These are phyloP conservation scores for Phalera bucephala DNA, from an alignment of 2,888 invertebrate genomes.

Conservation along the genomic window DNA sequence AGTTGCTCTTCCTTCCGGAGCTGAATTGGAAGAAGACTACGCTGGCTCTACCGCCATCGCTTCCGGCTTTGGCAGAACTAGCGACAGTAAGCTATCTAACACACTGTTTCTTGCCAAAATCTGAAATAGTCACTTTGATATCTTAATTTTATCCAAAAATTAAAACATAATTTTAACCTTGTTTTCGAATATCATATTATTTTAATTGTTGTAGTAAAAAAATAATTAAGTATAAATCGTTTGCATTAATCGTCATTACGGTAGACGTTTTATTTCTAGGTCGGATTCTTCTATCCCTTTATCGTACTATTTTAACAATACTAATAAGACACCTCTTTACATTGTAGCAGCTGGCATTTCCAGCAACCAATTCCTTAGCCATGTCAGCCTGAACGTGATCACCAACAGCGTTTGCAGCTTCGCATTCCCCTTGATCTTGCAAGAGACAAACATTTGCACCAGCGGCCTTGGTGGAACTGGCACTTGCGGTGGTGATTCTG, in stretches of 20 bases:
- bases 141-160: too few species aligned
- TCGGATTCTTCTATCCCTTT: too few species aligned
- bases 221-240: too few species aligned
- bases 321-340: too few species aligned
- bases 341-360: constrained; percentile 31
- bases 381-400: constrained; percentile 46
- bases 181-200: too few species aligned
- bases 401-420: constrained; percentile 39
- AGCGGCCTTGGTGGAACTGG: constrained; percentile 41
- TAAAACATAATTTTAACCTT: too few species aligned
- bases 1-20: constrained; percentile 39
- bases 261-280: too few species aligned
- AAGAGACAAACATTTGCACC: constrained; percentile 42
- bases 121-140: too few species aligned
- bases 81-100: constrained; percentile 38
- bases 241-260: too few species aligned
- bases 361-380: constrained; percentile 30
- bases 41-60: constrained; percentile 40
- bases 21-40: constrained; percentile 37
- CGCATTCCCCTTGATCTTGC: constrained; percentile 41
- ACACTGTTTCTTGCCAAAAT: background rate
- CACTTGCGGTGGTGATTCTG: constrained; percentile 59
- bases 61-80: constrained; percentile 52
- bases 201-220: too few species aligned
- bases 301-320: too few species aligned